Evolutionary conservation across 2,797 vertebrate species (phyloP).

Genomic region (Etheostoma perlongum): DNA sequence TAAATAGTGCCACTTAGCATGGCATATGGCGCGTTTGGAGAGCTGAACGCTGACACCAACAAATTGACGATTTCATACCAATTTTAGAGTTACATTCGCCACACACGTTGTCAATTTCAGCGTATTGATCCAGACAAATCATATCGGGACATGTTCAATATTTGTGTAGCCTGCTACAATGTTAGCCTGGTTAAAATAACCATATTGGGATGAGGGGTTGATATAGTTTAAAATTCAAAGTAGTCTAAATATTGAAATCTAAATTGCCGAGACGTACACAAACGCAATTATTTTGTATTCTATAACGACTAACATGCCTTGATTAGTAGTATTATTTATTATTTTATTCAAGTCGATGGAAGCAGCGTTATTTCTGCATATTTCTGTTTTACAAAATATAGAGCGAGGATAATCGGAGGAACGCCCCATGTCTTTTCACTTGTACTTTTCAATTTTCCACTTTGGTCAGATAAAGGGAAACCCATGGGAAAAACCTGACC

Average conservation of each 20-base stretch:
- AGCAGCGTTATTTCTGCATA: conserved; percentile 53
- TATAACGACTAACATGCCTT: rapidly evolving
- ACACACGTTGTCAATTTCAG: conserved; percentile 74
- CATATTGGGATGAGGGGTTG: background rate
- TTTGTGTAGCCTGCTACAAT: rapidly evolving
- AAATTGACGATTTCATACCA: conserved; percentile 89
- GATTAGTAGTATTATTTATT: background rate
- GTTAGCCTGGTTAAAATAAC: background rate
- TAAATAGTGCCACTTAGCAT: conserved; percentile 75
- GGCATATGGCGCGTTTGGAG: conserved; percentile 76
- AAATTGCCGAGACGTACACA: background rate
- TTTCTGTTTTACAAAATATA: conserved; percentile 76
- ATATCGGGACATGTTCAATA: background rate
- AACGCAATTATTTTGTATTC: background rate
- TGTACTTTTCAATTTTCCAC: conserved; percentile 83
- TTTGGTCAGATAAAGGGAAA: conserved; percentile 73
- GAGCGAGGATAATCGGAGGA: conserved; percentile 85
- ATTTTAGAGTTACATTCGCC: conserved; percentile 79
- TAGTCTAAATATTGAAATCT: background rate
- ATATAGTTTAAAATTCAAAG: background rate
- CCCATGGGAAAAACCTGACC: conserved; percentile 76
- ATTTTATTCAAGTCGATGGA: conserved; percentile 18
- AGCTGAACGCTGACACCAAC: conserved; percentile 79
- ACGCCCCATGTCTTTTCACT: conserved; percentile 82
- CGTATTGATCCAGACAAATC: background rate